Evolutionary conservation across 2,113 vertebrate genomes (phyloP).

Genomic region (Melanotaenia duboulayi): DNA sequence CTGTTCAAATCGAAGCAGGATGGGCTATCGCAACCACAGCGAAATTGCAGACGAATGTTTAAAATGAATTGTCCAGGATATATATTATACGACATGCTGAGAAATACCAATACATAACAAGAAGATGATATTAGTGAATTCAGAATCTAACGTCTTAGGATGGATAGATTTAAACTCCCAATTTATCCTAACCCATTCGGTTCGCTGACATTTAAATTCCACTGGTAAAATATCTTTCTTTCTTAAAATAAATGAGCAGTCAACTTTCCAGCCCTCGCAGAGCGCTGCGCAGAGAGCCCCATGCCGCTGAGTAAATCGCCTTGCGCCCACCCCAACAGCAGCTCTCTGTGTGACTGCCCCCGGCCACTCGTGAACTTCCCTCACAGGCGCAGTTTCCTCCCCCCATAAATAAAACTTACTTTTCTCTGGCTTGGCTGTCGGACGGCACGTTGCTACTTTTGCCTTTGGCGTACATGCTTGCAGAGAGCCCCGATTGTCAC

Average conservation of each 20-base stretch:
- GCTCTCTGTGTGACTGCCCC: slow-evolving; percentile 69
- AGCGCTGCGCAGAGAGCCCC: slow-evolving; percentile 55
- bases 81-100: background rate
- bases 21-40: background rate
- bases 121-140: slow-evolving; percentile 9
- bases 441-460: slow-evolving; percentile 95
- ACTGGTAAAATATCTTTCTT: slow-evolving; percentile 38
- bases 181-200: background rate
- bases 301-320: slow-evolving; percentile 45
- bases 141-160: background rate
- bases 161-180: background rate
- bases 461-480: slow-evolving; percentile 98
- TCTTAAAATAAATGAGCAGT: slow-evolving; percentile 43
- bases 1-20: background rate
- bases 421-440: slow-evolving; percentile 97
- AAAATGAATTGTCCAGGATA: background rate
- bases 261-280: slow-evolving; percentile 71
- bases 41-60: background rate
- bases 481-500: slow-evolving; percentile 96
- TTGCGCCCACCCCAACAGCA: slow-evolving; percentile 61
- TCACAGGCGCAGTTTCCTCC: slow-evolving; percentile 69
- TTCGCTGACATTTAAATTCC: background rate
- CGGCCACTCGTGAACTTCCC: slow-evolving; percentile 68
- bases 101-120: slow-evolving; percentile 9
- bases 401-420: slow-evolving; percentile 89